Conservation (phyloP, 2,888 invertebrate species). For the Eustalomyia histrio region DNA sequence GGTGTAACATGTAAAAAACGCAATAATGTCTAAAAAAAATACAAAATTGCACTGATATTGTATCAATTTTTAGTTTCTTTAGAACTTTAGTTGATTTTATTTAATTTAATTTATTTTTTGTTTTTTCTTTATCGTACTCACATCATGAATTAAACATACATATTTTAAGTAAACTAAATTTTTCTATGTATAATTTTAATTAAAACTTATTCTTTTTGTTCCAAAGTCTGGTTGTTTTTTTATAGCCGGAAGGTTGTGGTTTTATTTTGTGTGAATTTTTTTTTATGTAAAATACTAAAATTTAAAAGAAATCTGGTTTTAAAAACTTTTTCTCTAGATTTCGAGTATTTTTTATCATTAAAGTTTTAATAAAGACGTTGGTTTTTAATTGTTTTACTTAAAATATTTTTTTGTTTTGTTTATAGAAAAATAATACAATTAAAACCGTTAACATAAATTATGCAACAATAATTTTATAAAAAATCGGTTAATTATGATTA, state of each 20-base stretch:
- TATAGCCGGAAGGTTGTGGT: constrained; percentile 45
- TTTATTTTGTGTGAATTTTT: constrained; percentile 39
- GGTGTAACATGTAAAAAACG: constrained; percentile 7
- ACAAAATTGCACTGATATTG: constrained; percentile 31
- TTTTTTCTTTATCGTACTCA: constrained; percentile 40
- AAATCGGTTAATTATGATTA: no score
- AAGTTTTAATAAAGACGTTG: background rate
- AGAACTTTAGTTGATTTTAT: constrained; percentile 15
- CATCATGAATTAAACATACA: constrained; percentile 52
- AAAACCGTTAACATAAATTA: background rate
- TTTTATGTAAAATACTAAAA: constrained; percentile 14
- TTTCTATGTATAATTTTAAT: constrained; percentile 31
- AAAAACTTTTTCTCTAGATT: background rate
- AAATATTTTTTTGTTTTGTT: background rate
- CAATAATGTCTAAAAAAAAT: background rate
- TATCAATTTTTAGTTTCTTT: constrained; percentile 22
- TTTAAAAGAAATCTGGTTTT: constrained; percentile 8
- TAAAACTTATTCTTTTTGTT: background rate
- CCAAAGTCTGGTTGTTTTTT: constrained; percentile 5
- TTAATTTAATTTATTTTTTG: constrained; percentile 17
- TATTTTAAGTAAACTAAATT: constrained; percentile 16
- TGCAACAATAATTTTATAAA: background rate
- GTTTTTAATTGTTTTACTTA: background rate
- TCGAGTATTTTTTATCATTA: background rate
- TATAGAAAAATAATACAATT: background rate